Evolutionary conservation across 1,140 invertebrate species (phyloP).

Genomic region (Drosophila saltans): DNA sequence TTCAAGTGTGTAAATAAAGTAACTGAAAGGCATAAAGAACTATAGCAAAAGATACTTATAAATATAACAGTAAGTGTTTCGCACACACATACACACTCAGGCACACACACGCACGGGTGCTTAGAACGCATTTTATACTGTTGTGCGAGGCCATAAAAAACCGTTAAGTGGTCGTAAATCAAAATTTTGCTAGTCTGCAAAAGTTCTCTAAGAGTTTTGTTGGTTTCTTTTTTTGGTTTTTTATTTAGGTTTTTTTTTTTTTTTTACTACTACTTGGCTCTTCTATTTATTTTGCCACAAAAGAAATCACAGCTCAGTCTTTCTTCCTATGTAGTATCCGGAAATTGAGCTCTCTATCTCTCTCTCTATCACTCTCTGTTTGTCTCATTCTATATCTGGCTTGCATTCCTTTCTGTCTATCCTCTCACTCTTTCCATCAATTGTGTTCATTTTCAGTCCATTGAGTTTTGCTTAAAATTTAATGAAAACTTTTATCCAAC

Average conservation of each 20-base stretch:
- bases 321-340: conserved; percentile 1
- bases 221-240: conserved; percentile 9
- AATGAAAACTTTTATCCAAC: conserved; percentile 21
- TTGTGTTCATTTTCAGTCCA: conserved; percentile 25
- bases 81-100: neutral
- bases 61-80: conserved; percentile 13
- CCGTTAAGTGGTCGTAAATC: conserved; percentile 28
- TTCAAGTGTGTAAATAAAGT: conserved; percentile 2
- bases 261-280: conserved; percentile 6
- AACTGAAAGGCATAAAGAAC: neutral
- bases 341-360: neutral
- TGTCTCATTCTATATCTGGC: neutral
- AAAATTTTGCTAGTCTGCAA: conserved; percentile 22
- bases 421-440: neutral
- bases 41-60: conserved; percentile 1
- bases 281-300: conserved; percentile 11
- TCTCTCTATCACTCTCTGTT: neutral
- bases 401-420: neutral
- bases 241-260: neutral
- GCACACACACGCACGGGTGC: neutral
- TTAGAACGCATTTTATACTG: conserved; percentile 12
- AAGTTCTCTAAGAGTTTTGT: conserved; percentile 17
- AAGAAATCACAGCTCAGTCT: conserved; percentile 7
- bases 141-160: conserved; percentile 25
- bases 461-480: conserved; percentile 27